A percentile compares a stretch with the other conserved stretches of the same genome.
phyloP scores from a whole-genome alignment of 2,113 vertebrate species.

The Kryptolebias marmoratus region DNA sequence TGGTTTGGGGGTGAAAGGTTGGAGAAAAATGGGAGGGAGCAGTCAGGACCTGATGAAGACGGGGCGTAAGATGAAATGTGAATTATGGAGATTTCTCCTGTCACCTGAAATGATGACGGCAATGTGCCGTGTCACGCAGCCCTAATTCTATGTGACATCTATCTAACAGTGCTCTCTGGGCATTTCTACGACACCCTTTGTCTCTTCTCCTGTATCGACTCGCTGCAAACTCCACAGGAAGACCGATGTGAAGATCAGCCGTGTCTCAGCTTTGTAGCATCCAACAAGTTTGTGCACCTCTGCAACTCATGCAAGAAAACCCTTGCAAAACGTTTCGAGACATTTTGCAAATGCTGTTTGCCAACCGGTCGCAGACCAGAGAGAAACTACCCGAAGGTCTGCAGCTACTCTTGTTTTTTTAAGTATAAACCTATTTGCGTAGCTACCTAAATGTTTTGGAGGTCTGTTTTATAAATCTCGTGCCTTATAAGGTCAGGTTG shows the following conservation, averaged over 20 bases:
- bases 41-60: slow-evolving; percentile 13
- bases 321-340: too few relatives aligned
- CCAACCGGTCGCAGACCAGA: too few relatives aligned
- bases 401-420: too few relatives aligned
- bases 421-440: too few relatives aligned
- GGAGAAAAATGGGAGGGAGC: slow-evolving; percentile 7
- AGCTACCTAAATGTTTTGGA: neutral
- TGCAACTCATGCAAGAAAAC: too few relatives aligned
- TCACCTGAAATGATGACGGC: slow-evolving; percentile 50
- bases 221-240: slow-evolving; percentile 8
- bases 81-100: slow-evolving; percentile 55
- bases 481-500: neutral
- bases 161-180: slow-evolving; percentile 32
- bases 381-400: too few relatives aligned
- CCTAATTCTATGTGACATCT: slow-evolving; percentile 49
- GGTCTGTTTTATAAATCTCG: neutral
- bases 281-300: too few relatives aligned
- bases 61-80: slow-evolving; percentile 22
- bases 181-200: slow-evolving; percentile 8
- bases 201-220: slow-evolving; percentile 3
- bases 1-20: slow-evolving; percentile 14
- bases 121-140: neutral
- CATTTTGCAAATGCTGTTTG: too few relatives aligned
- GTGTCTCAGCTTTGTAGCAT: too few relatives aligned
- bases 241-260: too few relatives aligned